Base-by-base conservation (phyloP, 92 coral and sea anemone species). In the Paramuricea clavata region DNA sequence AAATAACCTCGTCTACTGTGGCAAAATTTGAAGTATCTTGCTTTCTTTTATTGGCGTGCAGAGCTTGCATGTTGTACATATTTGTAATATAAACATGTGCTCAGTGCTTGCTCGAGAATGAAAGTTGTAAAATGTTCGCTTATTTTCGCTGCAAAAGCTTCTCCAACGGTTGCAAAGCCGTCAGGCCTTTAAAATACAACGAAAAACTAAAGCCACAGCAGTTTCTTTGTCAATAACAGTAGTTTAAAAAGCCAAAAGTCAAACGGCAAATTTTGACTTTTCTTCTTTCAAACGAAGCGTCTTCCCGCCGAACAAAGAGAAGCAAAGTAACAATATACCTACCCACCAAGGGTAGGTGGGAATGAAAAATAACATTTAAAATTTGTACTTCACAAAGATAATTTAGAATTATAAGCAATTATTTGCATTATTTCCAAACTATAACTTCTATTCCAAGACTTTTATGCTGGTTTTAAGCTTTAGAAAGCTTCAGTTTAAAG, bases 251-350 rank as follows among this genome's bases (percentile, higher is more conserved):
- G 49, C 50, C 76, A 70, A 70, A 70, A 73, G 79, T 73, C 56
- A 73, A 73, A 73, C 79, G 79, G 6, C 30, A 33, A 28, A 35
- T 33, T 19, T 70, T 26, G 13, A 43, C 32, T 73, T 44, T 16
- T 22, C 28, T n/a, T 11, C 16, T 28, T 69, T 69, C 17, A 44
- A 70, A 73, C 79, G 11, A 72, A 5, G 27, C 3, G 8, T 12
- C 41, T 33, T 73, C 79, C 79, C 79, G 79, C 79, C 15, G 76
- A 70, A 70, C 79, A 35, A 22, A 70, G 30, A 33, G 33, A 33
- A 43, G 11, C 30, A 42, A 12, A 41, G 0, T 21, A 27, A 21
- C 49, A 10, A 25, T n/a, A 19, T n/a, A 21, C 79, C 15, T 5
- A 43, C 62, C 26, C 2, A 21, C 62, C 17, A 52, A 59, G 79